These are phyloP conservation scores for Passer domesticus DNA, from an alignment of 2,113 vertebrate genomes.

Conservation along the genomic window DNA sequence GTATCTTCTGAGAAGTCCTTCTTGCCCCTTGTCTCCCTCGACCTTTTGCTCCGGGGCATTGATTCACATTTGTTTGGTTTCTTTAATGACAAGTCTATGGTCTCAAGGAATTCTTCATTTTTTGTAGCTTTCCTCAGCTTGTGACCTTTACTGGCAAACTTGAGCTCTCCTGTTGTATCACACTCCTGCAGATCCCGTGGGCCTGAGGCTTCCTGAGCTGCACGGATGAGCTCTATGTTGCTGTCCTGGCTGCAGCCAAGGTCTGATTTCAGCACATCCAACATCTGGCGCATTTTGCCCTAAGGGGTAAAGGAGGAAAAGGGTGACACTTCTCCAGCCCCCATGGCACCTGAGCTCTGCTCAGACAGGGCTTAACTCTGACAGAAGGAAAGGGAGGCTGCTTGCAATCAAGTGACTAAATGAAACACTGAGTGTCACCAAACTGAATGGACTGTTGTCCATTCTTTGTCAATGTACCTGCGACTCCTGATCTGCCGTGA, in stretches of 20 bases:
- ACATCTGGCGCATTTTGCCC: slow-evolving; percentile 75
- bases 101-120: not conserved
- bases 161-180: not conserved
- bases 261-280: slow-evolving; percentile 70
- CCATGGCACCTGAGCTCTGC: not conserved
- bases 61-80: not conserved
- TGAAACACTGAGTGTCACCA: not conserved
- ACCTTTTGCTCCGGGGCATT: not conserved
- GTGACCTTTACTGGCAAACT: not conserved
- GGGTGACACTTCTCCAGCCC: not conserved
- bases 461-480: not conserved
- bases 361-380: not conserved
- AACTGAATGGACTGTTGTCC: not conserved
- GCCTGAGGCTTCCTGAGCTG: not conserved
- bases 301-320: slow-evolving; percentile 8
- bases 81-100: not conserved
- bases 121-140: not conserved
- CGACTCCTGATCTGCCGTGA: not conserved
- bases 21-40: not conserved
- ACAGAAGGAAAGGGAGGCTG: not conserved
- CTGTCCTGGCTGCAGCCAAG: not conserved
- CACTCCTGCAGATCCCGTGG: not conserved
- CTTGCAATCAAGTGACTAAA: not conserved
- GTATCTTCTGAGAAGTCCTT: not conserved
- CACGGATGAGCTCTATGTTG: fast-evolving